Base-by-base conservation (phyloP, 2,888 invertebrate genomes). In the Phengaris alcon region DNA sequence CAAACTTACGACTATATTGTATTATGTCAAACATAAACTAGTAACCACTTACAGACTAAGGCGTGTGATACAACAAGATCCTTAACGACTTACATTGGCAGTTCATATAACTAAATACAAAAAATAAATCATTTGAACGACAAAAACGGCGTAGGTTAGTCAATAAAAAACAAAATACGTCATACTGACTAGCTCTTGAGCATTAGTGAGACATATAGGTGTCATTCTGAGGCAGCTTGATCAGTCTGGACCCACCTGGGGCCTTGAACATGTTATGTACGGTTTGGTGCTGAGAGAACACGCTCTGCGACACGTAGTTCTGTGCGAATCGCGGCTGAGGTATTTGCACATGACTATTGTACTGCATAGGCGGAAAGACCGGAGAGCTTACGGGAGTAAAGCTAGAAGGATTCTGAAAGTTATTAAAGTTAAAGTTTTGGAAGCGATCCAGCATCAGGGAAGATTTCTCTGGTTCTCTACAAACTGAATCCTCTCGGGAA, bases 401-500 rank as follows among this genome's bases (percentile, higher is more conserved):
- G 76, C 81, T 83, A 68, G 87, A 87, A 5, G 87, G 84, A 22
- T 80, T 78, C 68, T 86, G 85, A 68, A 55, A 75, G 54, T 75
- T 75, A 73, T 81, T 82, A 54, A 84, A 83, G 75, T 80, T 82
- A 77, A 81, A 82, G 70, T 83, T 84, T 10, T 88, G 88, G 76
- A 90, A 91, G 1, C 89, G 88, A 76, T 95, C 95, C 0, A 94
- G 87, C 8, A 90, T 81, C 79, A 94, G 85, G 0, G 94, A 90
- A 72, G 86, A 85, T 68, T 88, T 86, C 76, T 94, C 94, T 7
- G 86, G 89, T 75, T 95, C 95, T 12, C 94, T 93, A 79, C 93
- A 94, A 6, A 94, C 81, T 0, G 95, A 95, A 72, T 94, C 94
- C 79, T 95, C 95, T n/a, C 94, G 90, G 0, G 95, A 95, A 0